Base-by-base conservation (phyloP, 2,888 invertebrate genomes). In the Tachina lurida region DNA sequence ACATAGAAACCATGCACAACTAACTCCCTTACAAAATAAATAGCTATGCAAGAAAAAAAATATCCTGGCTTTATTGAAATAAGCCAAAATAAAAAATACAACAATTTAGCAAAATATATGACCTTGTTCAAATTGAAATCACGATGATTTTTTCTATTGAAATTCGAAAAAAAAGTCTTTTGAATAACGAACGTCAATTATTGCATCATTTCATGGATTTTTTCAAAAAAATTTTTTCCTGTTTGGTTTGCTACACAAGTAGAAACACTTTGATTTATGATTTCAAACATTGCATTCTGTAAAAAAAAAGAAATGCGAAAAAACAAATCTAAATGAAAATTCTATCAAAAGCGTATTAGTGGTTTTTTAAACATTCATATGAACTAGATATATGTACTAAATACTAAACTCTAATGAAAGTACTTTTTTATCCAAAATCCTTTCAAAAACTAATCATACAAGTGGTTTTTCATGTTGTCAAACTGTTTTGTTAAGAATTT, bases 391-490 rank as follows among this genome's bases (percentile, higher is more conserved):
- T 52, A n/a, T 31, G 19, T n/a, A 45, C 47, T 31, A 31, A 31
- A 73, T 31, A 65, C 76, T 62, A 62, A 62, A 41, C 60, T 77
- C 60, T 52, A 78, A 68, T 77, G 43, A 70, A 78, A 78, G 49
- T 13, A 41, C 7, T 74, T 22, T 56, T 17, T 47, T n/a, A 22
- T 15, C 60, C 74, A 54, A 58, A 79, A 65, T 65, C 68, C 65
- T 60, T 73, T 60, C 81, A 78, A 87, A 78, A 78, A 71, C 78
- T 90, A 90, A 90, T 91, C 90, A 88, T 87, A 90, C 90, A 90
- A 90, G 90, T 91, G 90, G 88, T 89, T 87, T 83, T 78, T 78
- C 75, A 81, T 79, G 74, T 82, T 74, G 71, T 60, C 58, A 60
- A 67, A 82, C 31, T 58, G 49, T 58, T 73, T 78, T 58, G 22